Base-by-base conservation (phyloP, 1,140 invertebrate species). In the Triops cancriformis region DNA sequence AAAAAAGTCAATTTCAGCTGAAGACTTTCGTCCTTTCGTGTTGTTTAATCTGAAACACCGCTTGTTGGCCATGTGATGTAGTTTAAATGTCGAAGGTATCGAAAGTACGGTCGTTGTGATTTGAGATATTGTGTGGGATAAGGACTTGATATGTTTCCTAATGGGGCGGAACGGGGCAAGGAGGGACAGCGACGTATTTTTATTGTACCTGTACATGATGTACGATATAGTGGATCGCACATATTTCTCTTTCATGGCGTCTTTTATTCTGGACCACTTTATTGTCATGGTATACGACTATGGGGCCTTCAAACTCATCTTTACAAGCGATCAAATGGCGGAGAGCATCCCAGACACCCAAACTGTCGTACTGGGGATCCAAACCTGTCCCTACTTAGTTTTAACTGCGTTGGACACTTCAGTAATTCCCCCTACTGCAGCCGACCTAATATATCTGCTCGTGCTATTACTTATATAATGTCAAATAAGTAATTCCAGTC, bases 171-270 rank as follows among this genome's bases (percentile, higher is more conserved):
- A 23, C 23, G 51, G 14, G 51, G 4, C 10, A 64, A 0, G 51
- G 23, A 2, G 51, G 6, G n/a, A 23, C 18, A 23, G 51, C 14
- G 11, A 64, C 51, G 51, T 18, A 64, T 23, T 64, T 64, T 64
- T 64, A 64, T 64, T 64, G 51, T 64, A n/a, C 51, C 51, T n/a
- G 51, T 64, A 64, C 51, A 64, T 64, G 51, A 64, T 64, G 51
- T 64, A 64, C 51, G 51, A 23, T 64, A 64, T 64, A 11, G 51
- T 12, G 23, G 51, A 23, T 64, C 51, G n/a, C 23, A n/a, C 51
- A 64, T 64, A 18, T 64, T 64, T 64, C 45, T 14, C 14, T 64
- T 18, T 23, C 14, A 23, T 64, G 51, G 23, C 51, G 14, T 64
- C 23, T 64, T 51, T 64, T 64, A n/a, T 64, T 23, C 10, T 64